Base-by-base conservation (phyloP, 2,113 vertebrate species). In the Caranx ignobilis region DNA sequence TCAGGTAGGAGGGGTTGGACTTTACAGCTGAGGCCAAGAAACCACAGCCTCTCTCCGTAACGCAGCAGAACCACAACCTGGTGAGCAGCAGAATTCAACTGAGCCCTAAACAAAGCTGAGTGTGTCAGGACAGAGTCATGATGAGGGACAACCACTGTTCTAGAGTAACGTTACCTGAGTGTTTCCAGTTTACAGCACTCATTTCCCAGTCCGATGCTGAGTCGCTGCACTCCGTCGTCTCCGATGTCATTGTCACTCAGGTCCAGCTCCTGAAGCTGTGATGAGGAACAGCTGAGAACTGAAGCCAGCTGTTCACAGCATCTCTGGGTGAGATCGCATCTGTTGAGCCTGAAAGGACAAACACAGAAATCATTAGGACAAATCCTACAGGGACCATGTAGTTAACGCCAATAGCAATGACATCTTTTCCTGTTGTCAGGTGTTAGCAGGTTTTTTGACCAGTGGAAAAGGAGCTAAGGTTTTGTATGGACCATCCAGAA, bases 171-270 rank as follows among this genome's bases (percentile, higher is more conserved):
- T 60, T 32, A 84, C 82, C 82, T 60, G 15, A 84, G 75, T 3
- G 7, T 57, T 39, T 79, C 47, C 63, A 83, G 68, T 55, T 45
- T 45, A 62, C 81, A 78, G 62, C 11, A 4, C 4, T 4, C 1
- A 9, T 64, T 47, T 34, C 16, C 15, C 37, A 84, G 60, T 45
- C 65, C 82, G 2, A 0, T 1, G 12, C 13, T 71, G 21, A 84
- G 77, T 47, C 31, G 21, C 77, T 65, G 0, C 6, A 84, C 31
- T 60, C 82, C 82, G 0, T 45, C 37, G 52, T 80, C 77, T 55
- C 26, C 19, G 3, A 84, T 62, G 70, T 79, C 57, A 11, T 84
- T 84, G 59, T 75, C 48, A 34, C 71, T 84, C 37, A 84, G 57
- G 57, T 84, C 56, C 21, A 79, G 41, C n/a, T 64, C 50, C 31